Evolutionary conservation across 2,113 vertebrate species (phyloP), one percentile per base, ranked within the genome.

Genomic region (Ornithorhynchus anatinus): DNA sequence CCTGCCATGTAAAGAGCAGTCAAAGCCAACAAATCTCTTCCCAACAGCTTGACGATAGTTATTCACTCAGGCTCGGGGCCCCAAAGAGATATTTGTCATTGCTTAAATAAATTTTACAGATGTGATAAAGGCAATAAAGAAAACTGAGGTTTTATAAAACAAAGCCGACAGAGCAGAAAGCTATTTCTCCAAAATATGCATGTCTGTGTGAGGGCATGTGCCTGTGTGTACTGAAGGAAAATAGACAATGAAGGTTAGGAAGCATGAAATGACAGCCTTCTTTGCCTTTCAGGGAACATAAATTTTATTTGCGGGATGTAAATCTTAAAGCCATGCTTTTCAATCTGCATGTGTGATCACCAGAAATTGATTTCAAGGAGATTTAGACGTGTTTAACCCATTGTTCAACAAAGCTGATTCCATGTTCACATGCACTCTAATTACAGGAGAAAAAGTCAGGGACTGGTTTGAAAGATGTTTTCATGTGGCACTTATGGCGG

Each of bases 51-150:
- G 61, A 77, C 51, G 71, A 40, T 57, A 71, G 71, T 54, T 84
- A 77, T 59, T 84, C 72, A 75, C 81, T 70, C 8, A 23, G 75
- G 85, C n/a, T 74, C 54, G 7, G 20, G 72, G 82, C 78, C 82
- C 82, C 50, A 76, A 88, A 91, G 74, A 89, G 59, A 89, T 85
- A 92, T 87, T 69, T 82, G 71, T 89, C 89, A 91, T 75, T 88
- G 81, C 84, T 87, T 89, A 90, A 89, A 88, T 88, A 92, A 88
- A 88, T 92, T 86, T 87, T 91, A 86, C 82, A 90, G 86, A 90
- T 87, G 74, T 86, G 84, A 83, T 89, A 89, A 82, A 82, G 4
- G 54, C 73, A 82, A 89, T 90, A 90, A 89, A 88, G 59, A 90
- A 92, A 92, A 80, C 70, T 80, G 64, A 75, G 70, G 31, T 87